Base-by-base conservation (phyloP, 1,140 invertebrate genomes). In the Drosophila albomicans region DNA sequence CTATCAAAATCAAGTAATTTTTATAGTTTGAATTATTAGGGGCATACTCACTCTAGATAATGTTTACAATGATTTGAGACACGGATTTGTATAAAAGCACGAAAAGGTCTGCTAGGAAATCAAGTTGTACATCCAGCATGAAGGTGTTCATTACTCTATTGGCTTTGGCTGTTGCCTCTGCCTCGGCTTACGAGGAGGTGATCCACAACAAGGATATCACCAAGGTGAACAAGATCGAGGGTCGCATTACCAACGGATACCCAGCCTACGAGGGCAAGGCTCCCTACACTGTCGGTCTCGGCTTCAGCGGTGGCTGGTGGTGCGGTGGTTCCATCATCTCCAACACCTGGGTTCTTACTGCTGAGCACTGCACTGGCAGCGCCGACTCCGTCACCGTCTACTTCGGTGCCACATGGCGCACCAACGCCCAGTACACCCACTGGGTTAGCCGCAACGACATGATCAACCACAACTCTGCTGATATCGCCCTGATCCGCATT, bases 401-500 rank as follows among this genome's bases (percentile, higher is more conserved):
- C n/a, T n/a, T n/a, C n/a, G n/a, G n/a, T n/a, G n/a, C n/a, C n/a
- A n/a, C n/a, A n/a, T n/a, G n/a, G n/a, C n/a, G n/a, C n/a, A n/a
- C n/a, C n/a, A n/a, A n/a, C n/a, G n/a, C 52, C 61, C 77, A 84
- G 70, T 71, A 8, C 49, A 77, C 78, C n/a, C 68, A 79, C 46
- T 66, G 51, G 13, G 78, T 87, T 2, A 20, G 30, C 13, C 74
- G 43, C 8, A 67, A 66, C 11, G 52, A 79, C 62, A 64, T 91
- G 32, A 28, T 78, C 20, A 70, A 80, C 64, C 87, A 91, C 62
- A 43, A 58, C 28, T 62, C 43, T 48, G 71, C 76, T 78, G 82
- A 86, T 51, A 84, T 86, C 57, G 65, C 82, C 3, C 59, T 86
- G 46, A 73, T 86, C 67, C 81, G 78, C 7, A 80, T 70, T 3